phyloP scores from a whole-genome alignment of 1,140 invertebrate genomes.

The Drosophila guanche region DNA sequence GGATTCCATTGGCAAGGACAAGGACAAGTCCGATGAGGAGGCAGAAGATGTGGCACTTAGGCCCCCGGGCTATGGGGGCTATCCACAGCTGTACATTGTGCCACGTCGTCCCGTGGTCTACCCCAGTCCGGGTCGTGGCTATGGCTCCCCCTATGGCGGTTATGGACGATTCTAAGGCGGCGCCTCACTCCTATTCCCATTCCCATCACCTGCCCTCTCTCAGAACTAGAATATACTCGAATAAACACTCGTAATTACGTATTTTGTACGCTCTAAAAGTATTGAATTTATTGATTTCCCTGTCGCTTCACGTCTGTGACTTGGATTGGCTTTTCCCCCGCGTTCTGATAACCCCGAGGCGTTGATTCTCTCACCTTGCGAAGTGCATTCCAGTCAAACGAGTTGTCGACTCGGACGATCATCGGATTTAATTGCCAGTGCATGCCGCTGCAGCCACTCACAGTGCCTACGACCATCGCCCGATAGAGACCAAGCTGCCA shows the following conservation, averaged over 20 bases:
- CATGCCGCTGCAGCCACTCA: slow-evolving; percentile 32
- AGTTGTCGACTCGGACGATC: slow-evolving; percentile 26
- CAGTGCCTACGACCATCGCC: slow-evolving; percentile 23
- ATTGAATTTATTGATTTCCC: slow-evolving; percentile 26
- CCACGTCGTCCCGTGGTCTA: slow-evolving; percentile 34
- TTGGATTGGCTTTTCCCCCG: slow-evolving; percentile 27
- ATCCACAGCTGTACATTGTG: slow-evolving; percentile 35
- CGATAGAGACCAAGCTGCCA: slow-evolving; percentile 25
- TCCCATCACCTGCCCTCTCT: not conserved
- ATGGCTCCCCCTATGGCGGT: slow-evolving; percentile 43
- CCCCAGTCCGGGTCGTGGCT: slow-evolving; percentile 33
- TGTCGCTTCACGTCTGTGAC: not conserved
- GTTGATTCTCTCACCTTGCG: slow-evolving; percentile 43
- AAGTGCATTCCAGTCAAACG: slow-evolving; percentile 53
- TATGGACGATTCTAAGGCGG: slow-evolving; percentile 41
- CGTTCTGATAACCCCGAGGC: slow-evolving; percentile 56
- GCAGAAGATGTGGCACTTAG: slow-evolving; percentile 30
- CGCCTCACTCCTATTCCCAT: not conserved
- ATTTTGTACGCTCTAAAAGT: slow-evolving; percentile 7
- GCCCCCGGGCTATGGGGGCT: slow-evolving; percentile 36
- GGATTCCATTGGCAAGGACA: not conserved
- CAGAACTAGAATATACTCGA: no score
- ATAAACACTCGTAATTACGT: not conserved
- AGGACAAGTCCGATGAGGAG: slow-evolving; percentile 6
- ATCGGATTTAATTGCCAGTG: slow-evolving; percentile 29